Base-by-base conservation (phyloP, 1,140 invertebrate genomes). In the Onthophagus taurus region DNA sequence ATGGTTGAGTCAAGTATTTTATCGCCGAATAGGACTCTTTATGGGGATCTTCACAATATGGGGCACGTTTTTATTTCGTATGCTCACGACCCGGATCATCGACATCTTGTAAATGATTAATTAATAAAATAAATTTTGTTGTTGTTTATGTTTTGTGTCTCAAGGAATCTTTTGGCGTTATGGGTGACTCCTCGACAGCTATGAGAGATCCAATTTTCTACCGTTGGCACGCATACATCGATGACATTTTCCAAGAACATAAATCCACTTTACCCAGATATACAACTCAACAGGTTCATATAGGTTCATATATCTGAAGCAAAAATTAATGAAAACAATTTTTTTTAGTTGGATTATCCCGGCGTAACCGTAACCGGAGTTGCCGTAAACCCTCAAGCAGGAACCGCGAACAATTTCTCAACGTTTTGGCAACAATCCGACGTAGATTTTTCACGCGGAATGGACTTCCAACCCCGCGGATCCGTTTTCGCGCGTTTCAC, bases 211-310 rank as follows among this genome's bases (percentile, higher is more conserved):
- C 49, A 11, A 65, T 83, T 5, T 89, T 89, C 64, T 89, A 85
- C 60, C 76, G 80, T 58, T 85, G 77, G 77, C 85, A 89, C 53
- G 75, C 80, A 2, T 80, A 77, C 50, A 68, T 89, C n/a, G 82
- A 89, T 53, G 52, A 61, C 8, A 45, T 71, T 4, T 71, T 71
- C 56, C 52, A 66, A 36, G 50, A 60, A 44, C 60, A 63, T 48
- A 70, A 70, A 51, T 46, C 39, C 1, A 63, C 57, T 3, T 49
- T 69, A 1, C 52, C 49, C 19, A 45, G 58, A 18, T 69, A 69
- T 42, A 60, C 57, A 0, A 48, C 33, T 17, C 35, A 60, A 21
- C 61, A 73, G 63, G 72, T 74, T 51, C 21, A 16, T 29, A 17
- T 17, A 9, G n/a, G 9, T 16, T 8, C 4, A n/a, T 11, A n/a